Evolutionary conservation across 1,140 invertebrate genomes (phyloP).

Genomic region (Oreohelix idahoensis): DNA sequence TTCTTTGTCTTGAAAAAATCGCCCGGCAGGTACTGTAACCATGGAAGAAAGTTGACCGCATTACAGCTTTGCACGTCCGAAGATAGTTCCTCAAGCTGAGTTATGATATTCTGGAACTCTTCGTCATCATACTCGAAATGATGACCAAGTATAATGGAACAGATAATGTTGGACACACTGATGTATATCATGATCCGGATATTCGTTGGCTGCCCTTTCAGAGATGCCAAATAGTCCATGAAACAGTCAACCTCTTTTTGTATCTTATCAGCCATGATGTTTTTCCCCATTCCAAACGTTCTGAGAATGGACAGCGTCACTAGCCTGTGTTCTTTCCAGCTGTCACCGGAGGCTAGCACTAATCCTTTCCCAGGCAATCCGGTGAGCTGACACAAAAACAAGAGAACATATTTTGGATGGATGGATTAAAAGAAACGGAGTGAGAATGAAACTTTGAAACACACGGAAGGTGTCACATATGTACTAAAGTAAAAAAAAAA

Average conservation of each 20-base stretch:
- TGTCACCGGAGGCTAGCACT: slow-evolving; percentile 67
- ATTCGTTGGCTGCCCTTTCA: slow-evolving; percentile 41
- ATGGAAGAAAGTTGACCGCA: slow-evolving; percentile 42
- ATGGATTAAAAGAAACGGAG: too few species aligned
- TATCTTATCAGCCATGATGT: slow-evolving; percentile 81
- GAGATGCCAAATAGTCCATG: slow-evolving; percentile 27
- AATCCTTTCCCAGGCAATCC: slow-evolving; percentile 34
- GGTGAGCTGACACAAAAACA: not conserved
- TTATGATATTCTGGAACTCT: slow-evolving; percentile 8
- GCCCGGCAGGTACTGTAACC: slow-evolving; percentile 45
- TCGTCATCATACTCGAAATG: slow-evolving; percentile 75
- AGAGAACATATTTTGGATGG: too few species aligned
- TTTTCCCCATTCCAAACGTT: slow-evolving; percentile 83
- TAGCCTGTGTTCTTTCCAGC: slow-evolving; percentile 83
- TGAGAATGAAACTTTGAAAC: too few species aligned
- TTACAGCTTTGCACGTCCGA: not conserved
- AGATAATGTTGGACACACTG: slow-evolving; percentile 81
- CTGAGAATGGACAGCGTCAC: slow-evolving; percentile 83
- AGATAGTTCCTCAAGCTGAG: not conserved
- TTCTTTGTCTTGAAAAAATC: slow-evolving; percentile 45
- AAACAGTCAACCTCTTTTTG: slow-evolving; percentile 70
- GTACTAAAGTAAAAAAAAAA: too few species aligned
- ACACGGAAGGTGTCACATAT: too few species aligned
- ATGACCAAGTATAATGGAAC: slow-evolving; percentile 88
- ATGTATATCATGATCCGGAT: slow-evolving; percentile 38